phyloP scores from a whole-genome alignment of 2,113 vertebrate species.

The Raja brachyura region DNA sequence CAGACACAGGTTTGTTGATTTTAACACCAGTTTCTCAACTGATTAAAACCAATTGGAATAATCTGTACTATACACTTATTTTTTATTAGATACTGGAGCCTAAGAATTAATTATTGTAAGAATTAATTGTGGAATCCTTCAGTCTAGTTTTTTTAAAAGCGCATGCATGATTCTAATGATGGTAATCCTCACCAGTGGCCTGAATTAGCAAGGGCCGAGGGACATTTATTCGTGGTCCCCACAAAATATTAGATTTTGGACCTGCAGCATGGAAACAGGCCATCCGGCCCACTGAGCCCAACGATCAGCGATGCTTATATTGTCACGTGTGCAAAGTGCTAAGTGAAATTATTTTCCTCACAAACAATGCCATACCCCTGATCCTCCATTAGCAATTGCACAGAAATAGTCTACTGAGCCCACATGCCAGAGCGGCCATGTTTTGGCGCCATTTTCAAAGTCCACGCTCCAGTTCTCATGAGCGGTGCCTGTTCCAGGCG shows the following conservation, averaged over 20 bases:
- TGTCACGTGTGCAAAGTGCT: too few species aligned
- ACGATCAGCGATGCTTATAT: too few species aligned
- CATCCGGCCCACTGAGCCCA: too few species aligned
- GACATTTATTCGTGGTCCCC: not conserved
- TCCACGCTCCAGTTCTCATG: too few species aligned
- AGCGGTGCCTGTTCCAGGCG: too few species aligned
- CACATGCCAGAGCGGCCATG: too few species aligned
- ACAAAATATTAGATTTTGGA: too few species aligned
- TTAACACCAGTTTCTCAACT: not conserved
- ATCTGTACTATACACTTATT: not conserved
- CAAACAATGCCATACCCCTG: too few species aligned
- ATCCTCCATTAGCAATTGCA: too few species aligned
- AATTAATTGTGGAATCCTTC: not conserved
- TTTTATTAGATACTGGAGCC: not conserved
- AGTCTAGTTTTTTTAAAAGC: not conserved
- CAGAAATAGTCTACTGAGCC: too few species aligned
- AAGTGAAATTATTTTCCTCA: too few species aligned
- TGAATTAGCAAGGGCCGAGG: not conserved
- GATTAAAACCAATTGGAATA: not conserved
- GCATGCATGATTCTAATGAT: not conserved
- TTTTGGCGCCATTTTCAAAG: too few species aligned
- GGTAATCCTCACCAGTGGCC: not conserved
- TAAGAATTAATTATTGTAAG: not conserved
- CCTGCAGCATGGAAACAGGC: not conserved
- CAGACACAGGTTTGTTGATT: not conserved